These are phyloP conservation scores for Nixonia krombeini DNA, from an alignment of 1,140 invertebrate species.

Conservation along the genomic window DNA sequence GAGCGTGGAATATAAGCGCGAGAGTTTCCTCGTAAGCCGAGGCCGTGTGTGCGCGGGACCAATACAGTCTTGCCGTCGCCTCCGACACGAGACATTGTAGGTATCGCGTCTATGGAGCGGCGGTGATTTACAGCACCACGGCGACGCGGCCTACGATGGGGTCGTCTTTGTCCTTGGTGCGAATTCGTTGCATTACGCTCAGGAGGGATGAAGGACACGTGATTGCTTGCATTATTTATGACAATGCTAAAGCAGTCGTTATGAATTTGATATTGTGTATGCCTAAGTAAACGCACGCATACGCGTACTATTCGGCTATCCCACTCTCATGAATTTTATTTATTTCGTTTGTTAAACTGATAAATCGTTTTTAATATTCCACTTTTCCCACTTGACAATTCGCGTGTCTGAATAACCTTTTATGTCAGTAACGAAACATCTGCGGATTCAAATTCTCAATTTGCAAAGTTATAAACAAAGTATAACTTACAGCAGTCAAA, in stretches of 20 bases:
- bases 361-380: too few species aligned
- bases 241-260: constrained; percentile 43
- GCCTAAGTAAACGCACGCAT: too few species aligned
- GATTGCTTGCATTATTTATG: constrained; percentile 66
- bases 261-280: constrained; percentile 50
- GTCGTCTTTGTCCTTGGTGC: constrained; percentile 61
- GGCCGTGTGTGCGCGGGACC: constrained; percentile 29
- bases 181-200: constrained; percentile 52
- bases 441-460: too few species aligned
- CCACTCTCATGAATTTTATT: too few species aligned
- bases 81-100: constrained; percentile 39
- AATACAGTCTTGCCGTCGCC: constrained; percentile 42
- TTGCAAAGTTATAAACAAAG: too few species aligned
- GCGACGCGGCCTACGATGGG: constrained; percentile 34
- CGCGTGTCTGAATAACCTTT: too few species aligned
- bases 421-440: too few species aligned
- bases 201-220: constrained; percentile 39
- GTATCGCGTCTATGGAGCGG: constrained; percentile 37
- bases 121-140: constrained; percentile 55
- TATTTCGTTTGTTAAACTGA: too few species aligned
- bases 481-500: too few species aligned
- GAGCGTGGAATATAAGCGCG: too few species aligned
- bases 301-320: too few species aligned
- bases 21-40: constrained; percentile 30
- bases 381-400: too few species aligned